Base-by-base conservation (phyloP, 2,888 invertebrate genomes). In the Parnassius apollo region DNA sequence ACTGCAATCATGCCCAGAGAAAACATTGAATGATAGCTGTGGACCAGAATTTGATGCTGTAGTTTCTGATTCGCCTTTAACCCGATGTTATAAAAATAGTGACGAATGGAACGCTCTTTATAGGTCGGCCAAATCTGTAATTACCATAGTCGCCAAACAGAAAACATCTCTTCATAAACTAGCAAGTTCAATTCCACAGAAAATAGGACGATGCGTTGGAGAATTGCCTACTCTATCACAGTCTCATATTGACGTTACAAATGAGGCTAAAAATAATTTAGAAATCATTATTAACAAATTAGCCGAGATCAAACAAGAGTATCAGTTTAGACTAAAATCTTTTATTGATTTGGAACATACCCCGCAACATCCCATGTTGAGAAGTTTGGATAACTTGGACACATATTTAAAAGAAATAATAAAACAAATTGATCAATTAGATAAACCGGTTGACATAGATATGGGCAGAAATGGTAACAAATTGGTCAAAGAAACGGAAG, bases 1-100 rank as follows among this genome's bases (percentile, higher is more conserved):
- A 22, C 77, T 97, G 0, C 92, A 94, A 72, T 93, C 89, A 0
- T 81, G 83, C 45, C 92, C 92, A 18, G 86, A 86, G 68, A 75
- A 77, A 65, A 72, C 67, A 2, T 35, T 84, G 0, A 69, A 71
- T 49, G 64, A 75, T 1, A 75, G 77, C 63, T 70, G 69, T 2
- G 85, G 85, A 66, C 85, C 86, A 3, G 73, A 88, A 57, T 91
- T 92, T 48, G 92, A 92, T 66, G 62, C 67, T 4, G 75, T 85
- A 2, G 57, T 92, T 13, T 86, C 86, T 0, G 74, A 86, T 62
- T 90, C 91, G 0, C 81, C 83, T 60, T 78, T 92, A 22, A 77
- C 82, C 1, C 75, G 77, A 18, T 91, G 91, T 69, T 87, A 79
- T 66, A 85, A 84, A 71, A 82, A 88, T 45, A 87, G 75, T 48